These are phyloP conservation scores for Paraplagusia blochii DNA, from an alignment of 2,113 vertebrate genomes.

Conservation along the genomic window DNA sequence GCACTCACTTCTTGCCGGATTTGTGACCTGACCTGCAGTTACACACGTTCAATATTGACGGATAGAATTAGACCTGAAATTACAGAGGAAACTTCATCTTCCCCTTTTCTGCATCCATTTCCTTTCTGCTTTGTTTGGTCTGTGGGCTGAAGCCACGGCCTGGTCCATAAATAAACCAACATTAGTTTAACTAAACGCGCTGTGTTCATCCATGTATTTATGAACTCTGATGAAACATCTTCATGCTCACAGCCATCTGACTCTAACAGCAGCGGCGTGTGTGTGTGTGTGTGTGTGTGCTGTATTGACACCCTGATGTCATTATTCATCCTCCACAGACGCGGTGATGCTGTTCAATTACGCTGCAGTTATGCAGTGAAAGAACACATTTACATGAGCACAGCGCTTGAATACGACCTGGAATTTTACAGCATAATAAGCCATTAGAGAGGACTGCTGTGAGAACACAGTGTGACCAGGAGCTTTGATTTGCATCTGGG, in stretches of 20 bases:
- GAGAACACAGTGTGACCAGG: conserved; percentile 26
- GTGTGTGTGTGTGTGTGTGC: conserved; percentile 8
- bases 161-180: conserved; percentile 27
- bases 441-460: conserved; percentile 42
- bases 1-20: background rate
- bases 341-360: conserved; percentile 38
- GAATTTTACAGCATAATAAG: conserved; percentile 53
- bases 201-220: conserved; percentile 6
- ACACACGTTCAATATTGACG: no score
- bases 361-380: conserved; percentile 33
- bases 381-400: conserved; percentile 50
- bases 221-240: conserved; percentile 13
- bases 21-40: background rate
- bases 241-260: conserved; percentile 11
- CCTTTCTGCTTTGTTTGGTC: conserved; percentile 7
- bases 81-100: background rate
- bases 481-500: conserved; percentile 48
- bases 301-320: conserved; percentile 37
- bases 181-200: conserved; percentile 17
- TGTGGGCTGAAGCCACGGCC: background rate
- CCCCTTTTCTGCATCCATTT: conserved; percentile 4
- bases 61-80: no score
- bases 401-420: conserved; percentile 32
- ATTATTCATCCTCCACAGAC: conserved; percentile 42
- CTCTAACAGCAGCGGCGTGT: conserved; percentile 7